Base-by-base conservation (phyloP, 2,113 vertebrate genomes). In the Capreolus pygargus region DNA sequence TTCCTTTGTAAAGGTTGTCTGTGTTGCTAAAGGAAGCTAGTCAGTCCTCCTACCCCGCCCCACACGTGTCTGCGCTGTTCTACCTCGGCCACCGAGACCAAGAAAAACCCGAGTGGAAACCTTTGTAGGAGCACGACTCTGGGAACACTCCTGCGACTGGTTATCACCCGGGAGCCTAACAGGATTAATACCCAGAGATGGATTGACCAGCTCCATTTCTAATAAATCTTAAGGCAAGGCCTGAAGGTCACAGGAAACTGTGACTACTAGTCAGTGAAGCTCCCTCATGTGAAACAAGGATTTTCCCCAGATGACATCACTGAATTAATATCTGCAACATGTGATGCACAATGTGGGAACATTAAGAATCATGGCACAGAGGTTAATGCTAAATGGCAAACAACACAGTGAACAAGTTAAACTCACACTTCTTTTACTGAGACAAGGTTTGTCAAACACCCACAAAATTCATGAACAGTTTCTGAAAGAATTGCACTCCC, bases 161-260 rank as follows among this genome's bases (percentile, higher is more conserved):
- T 74, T 95, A 94, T 97, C 97, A 96, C 86, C 78, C 76, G n/a
- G 93, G 90, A 98, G 95, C 82, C 50, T 95, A 98, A 96, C 83
- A 58, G 92, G 97, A 96, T 98, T 97, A 98, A 91, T 89, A 86
- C 43, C 88, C 93, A 96, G 93, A 98, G 91, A 97, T 97, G 94
- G 98, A 98, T 98, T 98, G 39, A 39, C 27, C 50, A 64, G 7
- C 11, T 97, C 64, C 10, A 28, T 89, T 79, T 87, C 70, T 39
- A 95, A 86, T 78, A 89, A 97, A 64, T 87, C 61, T 79, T 86
- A 83, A 50, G 45, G 57, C 25, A 89, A 95, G 86, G 86, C 30
- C 50, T 45, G 33, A 86, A 81, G 61, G 3, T 4, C 43, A n/a
- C 28, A 11, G 23, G 36, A 90, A 78, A 58, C 47, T 36, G 1